Percentiles rank a stretch among this genome's conserved stretches.
These are phyloP conservation scores for Prochilodus magdalenae DNA, from an alignment of 2,113 vertebrate species.

Conservation along the genomic window DNA sequence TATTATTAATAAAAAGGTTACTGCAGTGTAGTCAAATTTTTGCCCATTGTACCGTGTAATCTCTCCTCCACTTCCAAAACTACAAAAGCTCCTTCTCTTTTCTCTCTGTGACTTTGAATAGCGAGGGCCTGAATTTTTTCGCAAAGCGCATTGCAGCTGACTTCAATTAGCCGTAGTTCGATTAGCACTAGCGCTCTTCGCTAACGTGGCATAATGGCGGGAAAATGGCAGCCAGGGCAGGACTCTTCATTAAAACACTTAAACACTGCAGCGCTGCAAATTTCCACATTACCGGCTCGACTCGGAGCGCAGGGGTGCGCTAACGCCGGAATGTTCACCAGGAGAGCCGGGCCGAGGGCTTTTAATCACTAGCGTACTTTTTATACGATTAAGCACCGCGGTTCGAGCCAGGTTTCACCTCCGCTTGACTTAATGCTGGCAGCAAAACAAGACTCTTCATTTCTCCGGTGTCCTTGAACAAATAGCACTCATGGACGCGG, in stretches of 20 bases:
- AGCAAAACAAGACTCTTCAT: background rate
- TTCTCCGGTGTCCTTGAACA: background rate
- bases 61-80: no score
- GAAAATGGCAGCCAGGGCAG: conserved; percentile 62
- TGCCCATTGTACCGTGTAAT: no score
- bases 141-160: conserved; percentile 64
- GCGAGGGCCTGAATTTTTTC: background rate
- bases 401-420: background rate
- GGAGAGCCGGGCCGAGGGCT: conserved; percentile 50
- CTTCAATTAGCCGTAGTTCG: conserved; percentile 68
- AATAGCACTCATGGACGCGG: background rate
- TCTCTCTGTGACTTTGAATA: conserved; percentile 32
- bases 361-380: conserved; percentile 62
- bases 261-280: conserved; percentile 51
- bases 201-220: conserved; percentile 64
- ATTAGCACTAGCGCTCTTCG: conserved; percentile 57
- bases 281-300: conserved; percentile 64
- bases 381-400: background rate
- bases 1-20: no score
- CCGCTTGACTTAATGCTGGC: background rate
- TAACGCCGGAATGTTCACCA: background rate
- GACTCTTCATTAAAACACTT: conserved; percentile 68
- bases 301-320: conserved; percentile 53
- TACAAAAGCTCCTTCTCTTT: conserved; percentile 61
- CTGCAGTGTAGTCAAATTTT: no score